Percentiles rank a stretch among this genome's conserved stretches.
These are phyloP conservation scores for Leptinotarsa tumamoca DNA, from an alignment of 2,888 invertebrate genomes.

Conservation along the genomic window DNA sequence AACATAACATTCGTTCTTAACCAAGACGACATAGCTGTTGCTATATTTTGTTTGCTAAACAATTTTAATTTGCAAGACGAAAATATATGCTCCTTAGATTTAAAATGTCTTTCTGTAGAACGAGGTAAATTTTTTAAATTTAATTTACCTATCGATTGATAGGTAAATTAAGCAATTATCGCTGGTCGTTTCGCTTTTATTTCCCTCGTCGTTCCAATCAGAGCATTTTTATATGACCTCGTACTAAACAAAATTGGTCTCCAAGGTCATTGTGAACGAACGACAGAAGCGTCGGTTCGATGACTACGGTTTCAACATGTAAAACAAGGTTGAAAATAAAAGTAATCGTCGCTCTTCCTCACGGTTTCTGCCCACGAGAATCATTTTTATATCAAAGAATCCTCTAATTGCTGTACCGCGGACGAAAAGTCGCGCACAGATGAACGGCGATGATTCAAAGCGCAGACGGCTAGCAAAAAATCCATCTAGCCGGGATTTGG, in stretches of 20 bases:
- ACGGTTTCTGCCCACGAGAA: slow-evolving; percentile 6
- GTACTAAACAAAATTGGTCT: slow-evolving; percentile 1
- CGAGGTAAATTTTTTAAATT: no score
- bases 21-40: no score
- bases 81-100: no score
- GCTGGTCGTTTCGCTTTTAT: background rate
- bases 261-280: slow-evolving; percentile 5
- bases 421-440: background rate
- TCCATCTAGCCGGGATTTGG: background rate
- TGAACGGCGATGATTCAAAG: background rate
- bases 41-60: no score
- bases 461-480: background rate
- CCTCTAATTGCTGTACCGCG: slow-evolving; percentile 4
- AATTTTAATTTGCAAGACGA: no score
- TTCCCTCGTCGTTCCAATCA: background rate
- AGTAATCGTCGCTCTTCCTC: background rate
- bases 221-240: background rate
- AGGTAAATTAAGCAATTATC: background rate
- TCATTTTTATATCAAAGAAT: slow-evolving; percentile 8
- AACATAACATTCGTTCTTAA: no score
- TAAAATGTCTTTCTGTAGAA: no score
- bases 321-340: slow-evolving; percentile 13
- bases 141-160: no score
- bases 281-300: slow-evolving; percentile 3
- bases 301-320: slow-evolving; percentile 9